Base-by-base conservation (phyloP, 2,888 invertebrate species). In the Caenorhabditis doughertyi region DNA sequence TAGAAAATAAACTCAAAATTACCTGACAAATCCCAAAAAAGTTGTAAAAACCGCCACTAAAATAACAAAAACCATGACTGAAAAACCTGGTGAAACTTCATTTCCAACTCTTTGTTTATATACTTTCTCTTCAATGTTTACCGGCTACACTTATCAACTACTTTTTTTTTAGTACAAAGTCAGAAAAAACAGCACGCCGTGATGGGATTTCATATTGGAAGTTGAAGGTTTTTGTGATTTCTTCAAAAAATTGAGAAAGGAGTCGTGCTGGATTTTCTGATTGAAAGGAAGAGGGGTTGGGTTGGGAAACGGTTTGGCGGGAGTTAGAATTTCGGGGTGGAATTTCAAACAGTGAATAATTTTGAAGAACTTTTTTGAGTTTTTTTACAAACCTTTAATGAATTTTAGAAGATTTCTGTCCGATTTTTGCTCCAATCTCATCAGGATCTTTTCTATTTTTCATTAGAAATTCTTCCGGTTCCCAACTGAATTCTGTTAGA, bases 1-100 rank as follows among this genome's bases (percentile, higher is more conserved):
- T 29, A 21, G 7, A 11, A 8, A 55, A 25, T 8, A 27, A 51
- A 51, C 16, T 25, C 53, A 27, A 55, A 55, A 16, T 3, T 27
- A 55, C 53, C 53, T 55, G 13, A 55, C 25, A 13, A 55, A 29
- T 3, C 53, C 53, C n/a, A 55, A 7, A 29, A 55, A 39, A 39
- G 13, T 39, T 11, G 58, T 39, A 7, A 58, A 21, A 29, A 55
- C 0, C 27, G 29, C 27, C 27, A 16, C 16, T 2, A 27, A 5
- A n/a, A 55, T 55, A 16, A 55, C 4, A 29, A 55, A n/a, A 55
- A 11, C 29, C 55, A 55, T 55, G 13, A 21, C 4, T 21, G 2
- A 47, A 16, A 21, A 47, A 13, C 44, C 13, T 7, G 8, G 25
- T 25, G 25, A 13, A 7, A 25, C 51, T 27, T 55, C 29, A 39